Evolutionary conservation across 2,113 vertebrate genomes (phyloP), one percentile per base, ranked within the genome.

Genomic region (Blennius ocellaris): DNA sequence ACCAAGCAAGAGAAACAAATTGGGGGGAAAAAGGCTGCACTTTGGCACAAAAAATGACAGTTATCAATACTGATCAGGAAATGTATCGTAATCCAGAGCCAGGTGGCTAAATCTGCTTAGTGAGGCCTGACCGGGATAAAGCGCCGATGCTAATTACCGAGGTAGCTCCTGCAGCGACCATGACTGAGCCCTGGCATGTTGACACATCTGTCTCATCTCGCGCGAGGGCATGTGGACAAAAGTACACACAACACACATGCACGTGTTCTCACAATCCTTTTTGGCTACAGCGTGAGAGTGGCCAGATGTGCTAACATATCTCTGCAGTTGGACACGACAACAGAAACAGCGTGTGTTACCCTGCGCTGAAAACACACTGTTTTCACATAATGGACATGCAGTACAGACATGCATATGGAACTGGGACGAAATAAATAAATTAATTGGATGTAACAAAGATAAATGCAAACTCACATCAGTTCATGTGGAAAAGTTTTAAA

Each of bases 261-360:
- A 61, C 14, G 15, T 44, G 56, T 52, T 71, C 67, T 65, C 58
- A 55, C 51, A 71, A 80, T 77, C 62, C 80, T 53, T 70, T 70
- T 50, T 65, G 86, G 85, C 43, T 12, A 17, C 51, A 15, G 63
- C 69, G 65, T 6, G 14, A 60, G 39, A 65, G 64, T 50, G 75
- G 80, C 80, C 88, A 89, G 86, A 88, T 90, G 84, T 89, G 81
- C 73, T 48, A 30, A 30, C 21, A 30, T 30, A 76, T 80, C 63
- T 39, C 53, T 59, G 38, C 47, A 63, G 50, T 44, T 50, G 47
- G 76, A 57, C 69, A 68, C 61, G 7, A 56, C 16, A 36, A 44
- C 60, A 66, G 7, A 30, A 30, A 30, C 21, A 30, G 21, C 4
- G 21, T 30, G 21, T 30, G 21, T 30, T 30, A 30, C 21, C 2